Evolutionary conservation across 2,797 vertebrate genomes (phyloP), one percentile per base, ranked within the genome.

Genomic region (Betta splendens): DNA sequence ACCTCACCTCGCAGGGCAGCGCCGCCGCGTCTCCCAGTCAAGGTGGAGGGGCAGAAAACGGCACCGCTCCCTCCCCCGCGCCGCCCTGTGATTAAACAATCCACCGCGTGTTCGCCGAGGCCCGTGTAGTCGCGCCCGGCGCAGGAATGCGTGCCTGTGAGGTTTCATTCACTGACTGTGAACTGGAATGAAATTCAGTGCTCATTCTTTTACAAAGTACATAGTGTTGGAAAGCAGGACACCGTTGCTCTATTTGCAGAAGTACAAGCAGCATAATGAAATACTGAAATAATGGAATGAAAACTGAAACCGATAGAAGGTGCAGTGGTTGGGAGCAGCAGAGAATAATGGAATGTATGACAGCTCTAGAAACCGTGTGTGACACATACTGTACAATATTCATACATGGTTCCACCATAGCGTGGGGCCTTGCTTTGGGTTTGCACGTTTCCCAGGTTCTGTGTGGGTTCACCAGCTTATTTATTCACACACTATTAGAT

Each of bases 11-110:
- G n/a, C n/a, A n/a, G n/a, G n/a, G 52, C 38, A 61, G 69, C 70
- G 9, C 12, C 3, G 31, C 39, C 61, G 39, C 47, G 48, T 69
- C 44, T 43, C 15, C 20, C 71, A 69, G 62, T 60, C 62, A 67
- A 45, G 66, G 55, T 64, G 40, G 47, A 67, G 61, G 6, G 51
- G 39, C 29, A 51, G 37, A 29, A n/a, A 54, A 40, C 33, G 23
- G 36, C 50, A 33, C 78, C 59, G 70, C 17, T 63, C 61, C 53
- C 29, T 42, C 65, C 44, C 21, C 47, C 21, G 32, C 28, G 44
- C 43, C 40, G 38, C 61, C 51, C 33, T 43, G 66, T 67, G 67
- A 80, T 78, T 69, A 65, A 69, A 38, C 16, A 61, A 29, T 67
- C 67, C 56, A 26, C 5, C n/a, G n/a, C n/a, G n/a, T 54, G 52